phyloP scores from a whole-genome alignment of 2,113 vertebrate species.

The Phoenicopterus ruber region DNA sequence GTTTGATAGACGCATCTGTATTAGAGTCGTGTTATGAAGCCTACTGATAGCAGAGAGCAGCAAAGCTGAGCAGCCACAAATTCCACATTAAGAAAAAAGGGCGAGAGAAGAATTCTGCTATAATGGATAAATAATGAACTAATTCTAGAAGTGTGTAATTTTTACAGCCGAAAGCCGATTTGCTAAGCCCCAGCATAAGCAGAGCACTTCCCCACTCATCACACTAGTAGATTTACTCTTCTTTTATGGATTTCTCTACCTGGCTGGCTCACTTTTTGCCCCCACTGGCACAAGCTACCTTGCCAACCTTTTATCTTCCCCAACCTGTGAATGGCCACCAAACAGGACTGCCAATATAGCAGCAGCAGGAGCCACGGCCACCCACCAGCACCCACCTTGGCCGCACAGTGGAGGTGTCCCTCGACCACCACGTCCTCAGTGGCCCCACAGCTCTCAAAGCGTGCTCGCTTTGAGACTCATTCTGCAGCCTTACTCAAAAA shows the following conservation, averaged over 20 bases:
- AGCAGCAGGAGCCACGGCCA: neutral
- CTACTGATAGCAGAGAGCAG: neutral
- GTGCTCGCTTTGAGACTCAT: fast-evolving
- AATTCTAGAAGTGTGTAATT: neutral
- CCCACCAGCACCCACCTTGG: fast-evolving
- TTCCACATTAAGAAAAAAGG: neutral
- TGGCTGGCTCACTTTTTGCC: neutral
- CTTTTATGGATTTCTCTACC: neutral
- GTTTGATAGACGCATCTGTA: too few species aligned
- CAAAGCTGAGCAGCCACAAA: neutral
- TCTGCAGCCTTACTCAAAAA: neutral
- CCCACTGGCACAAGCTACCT: neutral
- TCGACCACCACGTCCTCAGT: neutral
- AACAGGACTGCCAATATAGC: neutral
- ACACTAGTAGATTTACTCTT: neutral
- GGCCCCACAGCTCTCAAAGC: too few species aligned
- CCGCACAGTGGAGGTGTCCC: fast-evolving
- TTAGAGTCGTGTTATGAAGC: fast-evolving
- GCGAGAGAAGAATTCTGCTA: neutral
- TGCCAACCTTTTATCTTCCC: neutral
- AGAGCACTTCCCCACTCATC: neutral
- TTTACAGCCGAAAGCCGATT: fast-evolving
- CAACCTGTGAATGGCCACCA: neutral
- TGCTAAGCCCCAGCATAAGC: neutral
- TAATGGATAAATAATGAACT: neutral